Conservation (phyloP, 2,888 invertebrate species). For the Thalpophila matura region DNA sequence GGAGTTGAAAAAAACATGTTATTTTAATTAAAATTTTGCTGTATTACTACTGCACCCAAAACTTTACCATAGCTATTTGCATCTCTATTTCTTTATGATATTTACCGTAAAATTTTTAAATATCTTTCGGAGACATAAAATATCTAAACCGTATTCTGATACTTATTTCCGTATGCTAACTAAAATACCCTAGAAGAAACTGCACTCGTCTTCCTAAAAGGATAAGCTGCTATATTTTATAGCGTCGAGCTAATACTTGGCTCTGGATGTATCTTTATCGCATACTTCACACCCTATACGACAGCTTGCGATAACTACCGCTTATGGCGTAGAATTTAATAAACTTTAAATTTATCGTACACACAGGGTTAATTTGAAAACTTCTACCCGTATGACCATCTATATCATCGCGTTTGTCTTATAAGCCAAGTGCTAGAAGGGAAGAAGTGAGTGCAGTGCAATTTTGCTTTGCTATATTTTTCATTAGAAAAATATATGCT, state of each 20-base stretch:
- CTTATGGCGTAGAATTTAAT: conserved; percentile 16
- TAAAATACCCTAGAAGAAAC: conserved; percentile 1
- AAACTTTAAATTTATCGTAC: conserved; percentile 9
- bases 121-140: not conserved
- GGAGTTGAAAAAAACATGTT: too few species aligned
- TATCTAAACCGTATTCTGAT: not conserved
- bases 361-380: conserved; percentile 5
- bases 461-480: too few species aligned
- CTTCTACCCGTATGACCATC: not conserved
- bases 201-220: conserved; percentile 12
- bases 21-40: too few species aligned
- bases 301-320: conserved; percentile 31
- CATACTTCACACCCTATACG: conserved; percentile 18
- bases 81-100: accelerated
- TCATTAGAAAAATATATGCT: too few species aligned
- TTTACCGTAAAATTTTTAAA: not conserved
- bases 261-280: conserved; percentile 11
- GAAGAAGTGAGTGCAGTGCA: not conserved
- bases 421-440: not conserved
- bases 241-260: conserved; percentile 9
- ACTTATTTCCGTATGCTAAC: conserved; percentile 9
- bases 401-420: not conserved
- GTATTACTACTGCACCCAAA: too few species aligned
- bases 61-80: too few species aligned
- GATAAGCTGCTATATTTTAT: conserved; percentile 29